Percentiles rank a stretch among this genome's conserved stretches.
phyloP scores from a whole-genome alignment of 2,797 vertebrate genomes.

The Poeciliopsis presidionis region DNA sequence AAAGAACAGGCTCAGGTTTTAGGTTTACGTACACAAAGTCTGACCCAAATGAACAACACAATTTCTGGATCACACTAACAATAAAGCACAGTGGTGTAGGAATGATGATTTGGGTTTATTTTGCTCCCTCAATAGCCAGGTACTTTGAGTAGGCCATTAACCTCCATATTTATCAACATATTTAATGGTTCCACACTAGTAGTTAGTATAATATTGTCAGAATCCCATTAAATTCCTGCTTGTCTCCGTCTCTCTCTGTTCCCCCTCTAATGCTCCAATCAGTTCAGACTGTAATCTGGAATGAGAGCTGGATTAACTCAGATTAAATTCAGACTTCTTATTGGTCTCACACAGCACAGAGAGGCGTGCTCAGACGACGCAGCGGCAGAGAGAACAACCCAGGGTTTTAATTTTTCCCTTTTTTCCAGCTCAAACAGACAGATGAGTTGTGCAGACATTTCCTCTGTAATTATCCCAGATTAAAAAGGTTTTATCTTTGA shows the following conservation, averaged over 20 bases:
- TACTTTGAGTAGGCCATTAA: not conserved
- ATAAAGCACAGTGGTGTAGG: not conserved
- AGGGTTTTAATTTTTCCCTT: not conserved
- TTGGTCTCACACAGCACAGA: not conserved
- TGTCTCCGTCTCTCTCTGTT: not conserved
- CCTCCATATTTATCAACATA: not conserved
- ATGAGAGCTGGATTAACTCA: constrained; percentile 25
- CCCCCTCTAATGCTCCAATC: not conserved
- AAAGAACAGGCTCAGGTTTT: not conserved
- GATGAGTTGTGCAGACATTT: not conserved
- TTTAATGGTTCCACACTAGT: not conserved
- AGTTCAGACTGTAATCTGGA: constrained; percentile 19
- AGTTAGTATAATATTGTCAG: not conserved
- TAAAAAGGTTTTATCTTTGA: constrained; percentile 11
- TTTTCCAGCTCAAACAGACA: not conserved
- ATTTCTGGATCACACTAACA: not conserved
- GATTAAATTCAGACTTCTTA: constrained; percentile 23
- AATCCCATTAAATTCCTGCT: not conserved
- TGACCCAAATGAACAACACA: not conserved
- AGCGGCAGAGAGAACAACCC: not conserved
- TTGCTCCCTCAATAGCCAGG: not conserved
- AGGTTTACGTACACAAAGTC: not conserved
- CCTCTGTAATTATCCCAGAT: constrained; percentile 15
- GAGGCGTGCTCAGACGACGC: not conserved
- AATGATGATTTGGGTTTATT: not conserved